These are phyloP conservation scores for Hoplias malabaricus DNA, from an alignment of 2,113 vertebrate species.

Conservation along the genomic window DNA sequence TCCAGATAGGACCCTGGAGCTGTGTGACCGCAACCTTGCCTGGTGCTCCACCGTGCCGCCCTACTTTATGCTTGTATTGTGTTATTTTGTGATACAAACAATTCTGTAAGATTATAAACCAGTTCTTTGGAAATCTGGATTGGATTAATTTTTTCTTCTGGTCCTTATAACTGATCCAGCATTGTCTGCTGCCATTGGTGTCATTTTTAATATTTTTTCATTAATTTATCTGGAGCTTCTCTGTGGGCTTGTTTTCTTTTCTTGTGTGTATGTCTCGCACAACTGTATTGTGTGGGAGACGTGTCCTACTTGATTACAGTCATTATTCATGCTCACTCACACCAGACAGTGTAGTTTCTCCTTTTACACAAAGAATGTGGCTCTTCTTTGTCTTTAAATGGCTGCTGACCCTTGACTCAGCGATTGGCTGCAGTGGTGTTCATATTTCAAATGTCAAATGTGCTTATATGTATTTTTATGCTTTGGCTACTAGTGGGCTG, in stretches of 20 bases:
- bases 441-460: not conserved
- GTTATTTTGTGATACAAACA: no score
- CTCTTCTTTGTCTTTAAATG: constrained; percentile 6
- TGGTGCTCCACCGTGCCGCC: no score
- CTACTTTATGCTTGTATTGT: no score
- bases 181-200: no score
- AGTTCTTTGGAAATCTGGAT: no score
- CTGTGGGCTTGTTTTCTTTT: not conserved
- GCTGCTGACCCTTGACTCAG: constrained; percentile 14
- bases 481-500: not conserved
- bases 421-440: not conserved
- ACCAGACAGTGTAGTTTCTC: not conserved
- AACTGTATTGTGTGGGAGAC: not conserved
- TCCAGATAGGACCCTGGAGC: no score
- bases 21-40: no score
- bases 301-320: constrained; percentile 21
- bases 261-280: not conserved
- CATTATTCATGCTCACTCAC: constrained; percentile 18
- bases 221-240: no score
- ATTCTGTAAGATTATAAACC: no score
- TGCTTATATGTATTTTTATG: not conserved
- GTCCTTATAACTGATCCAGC: no score
- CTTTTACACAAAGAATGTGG: not conserved
- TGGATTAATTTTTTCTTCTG: no score
- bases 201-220: not conserved